Percentiles rank a stretch among this genome's conserved stretches.
These are phyloP conservation scores for Burhinus bistriatus DNA, from an alignment of 2,113 vertebrate genomes.

Conservation along the genomic window DNA sequence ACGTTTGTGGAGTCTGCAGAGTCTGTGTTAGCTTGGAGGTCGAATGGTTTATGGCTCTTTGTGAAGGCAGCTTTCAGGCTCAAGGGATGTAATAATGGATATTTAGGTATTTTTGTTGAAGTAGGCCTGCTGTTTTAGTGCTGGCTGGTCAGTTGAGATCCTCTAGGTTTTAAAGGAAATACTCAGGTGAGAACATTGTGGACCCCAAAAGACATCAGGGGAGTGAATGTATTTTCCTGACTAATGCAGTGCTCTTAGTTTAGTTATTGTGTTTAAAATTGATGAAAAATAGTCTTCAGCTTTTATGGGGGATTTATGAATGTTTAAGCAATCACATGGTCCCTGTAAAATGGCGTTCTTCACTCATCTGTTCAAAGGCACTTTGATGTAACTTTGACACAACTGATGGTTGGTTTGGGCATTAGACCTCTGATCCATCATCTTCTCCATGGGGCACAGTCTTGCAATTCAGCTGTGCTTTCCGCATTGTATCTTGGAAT, in stretches of 20 bases:
- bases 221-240: neutral
- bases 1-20: accelerated
- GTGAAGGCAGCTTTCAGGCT: neutral
- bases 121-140: neutral
- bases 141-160: neutral
- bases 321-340: accelerated
- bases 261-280: neutral
- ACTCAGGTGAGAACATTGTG: neutral
- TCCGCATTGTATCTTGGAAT: neutral
- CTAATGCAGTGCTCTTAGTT: neutral
- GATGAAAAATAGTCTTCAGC: neutral
- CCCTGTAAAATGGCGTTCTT: neutral
- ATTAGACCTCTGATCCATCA: accelerated
- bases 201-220: neutral
- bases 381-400: neutral
- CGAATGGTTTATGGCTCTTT: accelerated
- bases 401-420: neutral
- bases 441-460: neutral
- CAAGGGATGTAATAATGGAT: neutral
- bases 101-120: neutral
- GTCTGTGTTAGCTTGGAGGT: neutral
- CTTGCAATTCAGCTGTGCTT: neutral
- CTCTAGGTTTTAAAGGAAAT: neutral
- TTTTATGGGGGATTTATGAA: neutral
- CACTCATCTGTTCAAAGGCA: neutral